Evolutionary conservation across 1,140 invertebrate genomes (phyloP), one percentile per base, ranked within the genome.

Genomic region (Drosophila burlai): DNA sequence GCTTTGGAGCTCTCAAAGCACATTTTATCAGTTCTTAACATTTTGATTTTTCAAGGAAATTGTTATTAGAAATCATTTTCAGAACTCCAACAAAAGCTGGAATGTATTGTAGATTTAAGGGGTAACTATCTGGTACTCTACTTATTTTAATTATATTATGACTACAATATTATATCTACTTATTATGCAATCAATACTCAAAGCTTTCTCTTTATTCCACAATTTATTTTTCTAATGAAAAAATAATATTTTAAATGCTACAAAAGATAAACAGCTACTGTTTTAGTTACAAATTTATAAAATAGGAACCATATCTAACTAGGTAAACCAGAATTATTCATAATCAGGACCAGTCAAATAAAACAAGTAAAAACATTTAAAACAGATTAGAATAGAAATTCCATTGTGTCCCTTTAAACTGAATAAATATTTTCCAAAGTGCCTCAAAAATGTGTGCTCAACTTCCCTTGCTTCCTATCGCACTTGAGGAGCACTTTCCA

Each of bases 401-500:
- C 18, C 21, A 42, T 29, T n/a, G 15, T 24, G 6, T 18, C n/a
- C 36, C 8, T 21, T 16, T 15, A 21, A 29, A 21, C 8, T 5
- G 4, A 10, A 24, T 45, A 31, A 10, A 24, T 62, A 45, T 66
- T 63, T 66, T 36, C 16, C 21, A 26, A 43, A 63, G 63, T 45
- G 40, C 40, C 58, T 36, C 9, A 36, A 24, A 24, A 31, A 18
- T 62, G 1, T 34, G 24, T 49, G n/a, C 26, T 42, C 36, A 43
- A 40, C 43, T 40, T 36, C 24, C 21, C 15, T n/a, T 15, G 58
- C 60, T 65, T 58, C 49, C 46, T 46, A 46, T 66, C 45, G 49
- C 59, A 57, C 59, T 67, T 50, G 68, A 89, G 84, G 72, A 87
- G 84, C 81, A 84, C 84, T 87, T 87, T 87, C 83, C 83, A 87